Evolutionary conservation across 2,113 vertebrate species (phyloP).

Genomic region (Malaclemys terrapin): DNA sequence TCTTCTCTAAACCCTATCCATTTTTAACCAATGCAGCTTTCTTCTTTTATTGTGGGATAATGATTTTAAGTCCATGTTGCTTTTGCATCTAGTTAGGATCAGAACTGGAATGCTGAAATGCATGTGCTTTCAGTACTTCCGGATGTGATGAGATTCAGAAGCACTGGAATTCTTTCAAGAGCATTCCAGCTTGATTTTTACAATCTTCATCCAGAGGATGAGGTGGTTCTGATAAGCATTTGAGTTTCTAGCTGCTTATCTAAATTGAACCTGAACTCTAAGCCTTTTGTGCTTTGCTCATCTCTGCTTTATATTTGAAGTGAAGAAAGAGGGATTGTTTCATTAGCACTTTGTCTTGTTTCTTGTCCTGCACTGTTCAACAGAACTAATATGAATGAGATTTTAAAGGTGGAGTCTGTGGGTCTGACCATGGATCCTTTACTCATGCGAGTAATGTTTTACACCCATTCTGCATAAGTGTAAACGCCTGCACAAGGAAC

Average conservation of each 20-base stretch:
- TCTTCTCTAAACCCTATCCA: not conserved
- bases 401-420: not conserved
- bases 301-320: constrained; percentile 6
- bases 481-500: not conserved
- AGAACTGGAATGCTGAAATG: not conserved
- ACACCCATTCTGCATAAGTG: constrained; percentile 21
- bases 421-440: not conserved
- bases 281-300: not conserved
- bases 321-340: not conserved
- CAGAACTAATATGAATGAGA: constrained; percentile 28
- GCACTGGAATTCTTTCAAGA: not conserved
- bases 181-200: not conserved
- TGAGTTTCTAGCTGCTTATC: not conserved
- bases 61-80: not conserved
- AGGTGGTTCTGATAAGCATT: not conserved
- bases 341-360: not conserved
- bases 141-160: not conserved
- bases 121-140: not conserved
- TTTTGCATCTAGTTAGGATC: not conserved
- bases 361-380: not conserved
- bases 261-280: not conserved
- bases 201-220: not conserved
- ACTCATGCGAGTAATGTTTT: not conserved
- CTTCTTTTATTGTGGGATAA: not conserved
- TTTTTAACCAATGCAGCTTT: not conserved